A percentile compares a stretch with the other conserved stretches of the same genome.
Evolutionary conservation across 2,113 vertebrate genomes (phyloP).

Genomic region (Podarcis muralis): DNA sequence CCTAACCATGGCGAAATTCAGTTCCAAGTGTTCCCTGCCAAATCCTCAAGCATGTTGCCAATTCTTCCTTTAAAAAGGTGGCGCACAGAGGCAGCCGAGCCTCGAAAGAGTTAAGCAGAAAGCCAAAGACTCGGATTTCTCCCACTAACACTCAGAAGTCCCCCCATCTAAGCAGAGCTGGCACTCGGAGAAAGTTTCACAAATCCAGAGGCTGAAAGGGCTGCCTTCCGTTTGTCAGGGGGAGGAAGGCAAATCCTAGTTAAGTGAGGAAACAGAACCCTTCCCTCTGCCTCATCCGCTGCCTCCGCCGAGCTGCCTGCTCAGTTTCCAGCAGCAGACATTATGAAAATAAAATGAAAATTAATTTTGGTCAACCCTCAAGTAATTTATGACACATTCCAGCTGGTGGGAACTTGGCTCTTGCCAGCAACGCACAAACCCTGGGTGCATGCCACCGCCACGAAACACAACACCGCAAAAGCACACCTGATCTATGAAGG

Average conservation of each 20-base stretch:
- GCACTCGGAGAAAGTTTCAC: slow-evolving; percentile 66
- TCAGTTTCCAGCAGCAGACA: slow-evolving; percentile 17
- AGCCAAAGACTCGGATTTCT: slow-evolving; percentile 45
- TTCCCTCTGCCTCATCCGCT: slow-evolving; percentile 37
- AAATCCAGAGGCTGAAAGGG: slow-evolving; percentile 62
- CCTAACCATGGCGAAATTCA: neutral
- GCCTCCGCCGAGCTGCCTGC: neutral
- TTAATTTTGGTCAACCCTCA: neutral
- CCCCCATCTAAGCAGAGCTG: slow-evolving; percentile 66
- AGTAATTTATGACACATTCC: slow-evolving; percentile 35
- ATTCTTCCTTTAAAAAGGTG: neutral
- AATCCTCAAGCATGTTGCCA: neutral
- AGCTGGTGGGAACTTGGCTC: slow-evolving; percentile 20
- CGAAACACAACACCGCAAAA: slow-evolving; percentile 16
- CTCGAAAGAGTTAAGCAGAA: slow-evolving; percentile 61
- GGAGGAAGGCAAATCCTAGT: slow-evolving; percentile 57
- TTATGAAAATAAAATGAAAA: slow-evolving; percentile 58
- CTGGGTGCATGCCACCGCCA: neutral
- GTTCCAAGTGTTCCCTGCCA: neutral
- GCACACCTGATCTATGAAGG: neutral
- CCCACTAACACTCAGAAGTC: slow-evolving; percentile 56
- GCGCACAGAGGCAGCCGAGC: neutral
- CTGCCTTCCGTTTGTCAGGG: slow-evolving; percentile 62
- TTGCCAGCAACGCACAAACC: neutral
- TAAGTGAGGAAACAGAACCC: slow-evolving; percentile 73